Evolutionary conservation across 2,113 vertebrate genomes (phyloP).

Genomic region (Rattus norvegicus): GRCr8 NC_086022.1:130136001-130136500

Average conservation of each 20-base stretch:
- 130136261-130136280: not conserved
- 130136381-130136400: not conserved
- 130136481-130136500: not conserved
- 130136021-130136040: conserved; percentile 74
- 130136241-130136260: not conserved
- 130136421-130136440: not conserved
- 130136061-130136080: conserved; percentile 61
- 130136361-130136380: not conserved
- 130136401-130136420: conserved; percentile 5
- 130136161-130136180: conserved; percentile 59
- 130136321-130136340: not conserved
- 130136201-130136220: not conserved
- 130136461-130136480: not conserved
- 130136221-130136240: not conserved
- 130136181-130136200: conserved; percentile 5
- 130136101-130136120: conserved; percentile 48
- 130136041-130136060: conserved; percentile 68
- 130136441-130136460: not conserved
- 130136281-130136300: conserved; percentile 26
- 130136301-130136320: not conserved
- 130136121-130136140: conserved; percentile 10
- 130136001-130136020: conserved; percentile 78
- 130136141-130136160: not conserved
- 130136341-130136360: not conserved
- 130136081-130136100: conserved; percentile 70